These are phyloP conservation scores for Platycheirus albimanus DNA, from an alignment of 2,888 invertebrate genomes.

Conservation along the genomic window DNA sequence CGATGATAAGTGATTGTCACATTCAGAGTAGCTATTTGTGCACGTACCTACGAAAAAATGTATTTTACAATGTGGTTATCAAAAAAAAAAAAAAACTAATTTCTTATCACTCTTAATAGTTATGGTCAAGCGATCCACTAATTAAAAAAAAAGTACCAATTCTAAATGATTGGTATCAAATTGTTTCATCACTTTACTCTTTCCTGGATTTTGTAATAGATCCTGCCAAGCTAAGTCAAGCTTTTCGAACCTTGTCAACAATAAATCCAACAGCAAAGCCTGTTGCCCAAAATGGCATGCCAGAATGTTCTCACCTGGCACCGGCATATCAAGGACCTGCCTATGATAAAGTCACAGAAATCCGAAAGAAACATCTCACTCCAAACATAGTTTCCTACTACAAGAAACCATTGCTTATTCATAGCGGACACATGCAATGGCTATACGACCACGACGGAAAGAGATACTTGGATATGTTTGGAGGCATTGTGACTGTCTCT, in stretches of 20 bases:
- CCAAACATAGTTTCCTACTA: slow-evolving; percentile 90
- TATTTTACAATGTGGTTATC: too few species aligned
- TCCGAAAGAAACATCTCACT: slow-evolving; percentile 86
- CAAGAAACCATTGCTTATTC: slow-evolving; percentile 91
- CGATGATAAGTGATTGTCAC: too few species aligned
- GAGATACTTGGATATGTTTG: slow-evolving; percentile 97
- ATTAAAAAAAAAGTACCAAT: too few species aligned
- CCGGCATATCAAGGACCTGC: slow-evolving; percentile 85
- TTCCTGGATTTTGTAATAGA: too few species aligned
- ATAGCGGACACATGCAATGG: slow-evolving; percentile 96
- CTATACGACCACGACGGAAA: slow-evolving; percentile 93
- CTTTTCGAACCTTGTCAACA: slow-evolving; percentile 57
- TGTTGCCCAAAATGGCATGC: slow-evolving; percentile 78
- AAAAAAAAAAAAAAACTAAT: too few species aligned
- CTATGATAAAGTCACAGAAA: slow-evolving; percentile 84
- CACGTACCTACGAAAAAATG: too few species aligned
- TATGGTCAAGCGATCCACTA: too few species aligned
- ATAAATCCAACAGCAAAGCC: slow-evolving; percentile 74
- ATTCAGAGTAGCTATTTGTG: too few species aligned
- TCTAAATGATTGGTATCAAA: too few species aligned
- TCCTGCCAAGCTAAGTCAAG: slow-evolving; percentile 20
- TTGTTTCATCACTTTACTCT: too few species aligned
- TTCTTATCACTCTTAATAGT: too few species aligned
- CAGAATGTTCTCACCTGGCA: slow-evolving; percentile 77
- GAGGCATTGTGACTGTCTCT: slow-evolving; percentile 98